Conservation (phyloP, 1,140 invertebrate species). For the Spodoptera frugiperda region DNA sequence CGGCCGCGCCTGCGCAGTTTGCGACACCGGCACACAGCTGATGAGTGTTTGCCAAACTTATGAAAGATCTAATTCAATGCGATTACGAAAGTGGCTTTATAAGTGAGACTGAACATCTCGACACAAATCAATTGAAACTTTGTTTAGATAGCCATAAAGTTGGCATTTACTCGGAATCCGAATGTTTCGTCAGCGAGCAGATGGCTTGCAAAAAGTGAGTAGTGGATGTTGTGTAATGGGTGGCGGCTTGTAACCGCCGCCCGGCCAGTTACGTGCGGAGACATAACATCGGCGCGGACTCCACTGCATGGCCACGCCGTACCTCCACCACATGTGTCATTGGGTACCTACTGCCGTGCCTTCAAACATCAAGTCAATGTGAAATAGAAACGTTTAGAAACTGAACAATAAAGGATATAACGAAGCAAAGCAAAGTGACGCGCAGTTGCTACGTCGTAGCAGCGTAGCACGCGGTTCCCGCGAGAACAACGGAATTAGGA, state of each 20-base stretch:
- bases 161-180: not conserved
- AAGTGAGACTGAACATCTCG: not conserved
- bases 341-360: too few relatives aligned
- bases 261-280: not conserved
- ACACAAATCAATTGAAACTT: not conserved
- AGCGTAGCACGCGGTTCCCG: too few relatives aligned
- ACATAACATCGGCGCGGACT: too few relatives aligned
- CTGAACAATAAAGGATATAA: too few relatives aligned
- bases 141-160: constrained; percentile 10
- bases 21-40: not conserved
- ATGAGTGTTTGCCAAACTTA: constrained; percentile 17
- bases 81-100: constrained; percentile 21
- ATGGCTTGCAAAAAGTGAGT: constrained; percentile 24
- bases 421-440: too few relatives aligned
- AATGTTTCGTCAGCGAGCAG: constrained; percentile 9
- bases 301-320: too few relatives aligned
- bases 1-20: not conserved
- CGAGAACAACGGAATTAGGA: too few relatives aligned
- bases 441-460: too few relatives aligned
- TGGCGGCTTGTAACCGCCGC: not conserved
- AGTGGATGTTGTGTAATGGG: constrained; percentile 10
- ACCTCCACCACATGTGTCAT: too few relatives aligned
- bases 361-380: too few relatives aligned
- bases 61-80: constrained; percentile 24
- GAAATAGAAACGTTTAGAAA: too few relatives aligned